phyloP scores from a whole-genome alignment of 1,140 invertebrate genomes.

The Conopomorpha cramerella region DNA sequence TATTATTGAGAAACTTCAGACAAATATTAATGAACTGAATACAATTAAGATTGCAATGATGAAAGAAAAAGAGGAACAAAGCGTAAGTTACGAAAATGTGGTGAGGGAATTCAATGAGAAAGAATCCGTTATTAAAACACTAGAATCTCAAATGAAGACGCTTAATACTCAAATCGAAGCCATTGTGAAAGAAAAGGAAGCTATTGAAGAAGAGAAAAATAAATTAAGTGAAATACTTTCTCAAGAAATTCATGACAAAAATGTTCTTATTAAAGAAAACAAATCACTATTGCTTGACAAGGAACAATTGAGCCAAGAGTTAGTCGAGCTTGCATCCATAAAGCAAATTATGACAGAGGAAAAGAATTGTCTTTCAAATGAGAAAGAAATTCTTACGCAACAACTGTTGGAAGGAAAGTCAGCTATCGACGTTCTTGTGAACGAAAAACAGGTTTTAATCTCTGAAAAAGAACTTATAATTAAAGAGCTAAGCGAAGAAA shows the following conservation, averaged over 20 bases:
- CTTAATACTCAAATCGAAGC: conserved; percentile 9
- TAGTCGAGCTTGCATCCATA: too few relatives aligned
- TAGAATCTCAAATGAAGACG: conserved; percentile 11
- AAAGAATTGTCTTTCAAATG: too few relatives aligned
- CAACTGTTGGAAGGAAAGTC: conserved; percentile 15
- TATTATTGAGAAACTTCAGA: conserved; percentile 7
- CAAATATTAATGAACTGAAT: conserved; percentile 8
- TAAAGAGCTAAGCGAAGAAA: too few relatives aligned
- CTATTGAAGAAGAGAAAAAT: conserved; percentile 8
- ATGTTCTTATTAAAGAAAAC: too few relatives aligned
- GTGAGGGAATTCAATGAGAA: conserved; percentile 25
- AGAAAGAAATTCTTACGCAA: conserved; percentile 15
- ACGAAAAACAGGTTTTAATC: conserved; percentile 11
- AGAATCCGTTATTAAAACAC: conserved; percentile 13
- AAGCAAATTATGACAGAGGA: too few relatives aligned
- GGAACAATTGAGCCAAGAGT: too few relatives aligned
- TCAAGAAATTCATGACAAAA: conserved; percentile 10
- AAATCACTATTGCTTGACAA: too few relatives aligned
- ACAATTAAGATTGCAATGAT: conserved; percentile 10
- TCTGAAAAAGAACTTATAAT: conserved; percentile 8
- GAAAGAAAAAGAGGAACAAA: conserved; percentile 9
- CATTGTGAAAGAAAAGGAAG: conserved; percentile 9
- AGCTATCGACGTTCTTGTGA: conserved; percentile 10
- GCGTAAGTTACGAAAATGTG: too few relatives aligned
- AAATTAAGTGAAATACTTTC: conserved; percentile 7